Base-by-base conservation (phyloP, 2,888 invertebrate genomes). In the Noctua fimbriata region DNA sequence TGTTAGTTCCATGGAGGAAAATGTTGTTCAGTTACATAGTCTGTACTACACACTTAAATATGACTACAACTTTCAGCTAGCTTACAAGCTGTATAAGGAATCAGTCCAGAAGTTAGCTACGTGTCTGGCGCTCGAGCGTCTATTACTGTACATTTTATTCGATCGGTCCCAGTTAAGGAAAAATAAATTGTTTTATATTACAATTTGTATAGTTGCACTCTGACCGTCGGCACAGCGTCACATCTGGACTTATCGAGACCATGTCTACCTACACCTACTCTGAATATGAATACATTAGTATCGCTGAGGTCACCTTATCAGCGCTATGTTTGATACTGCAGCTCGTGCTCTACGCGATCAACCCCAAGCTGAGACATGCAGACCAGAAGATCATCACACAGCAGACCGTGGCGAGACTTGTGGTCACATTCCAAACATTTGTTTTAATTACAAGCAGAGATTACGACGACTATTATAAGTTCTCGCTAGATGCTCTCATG, bases 271-370 rank as follows among this genome's bases (percentile, higher is more conserved):
- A 32, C 36, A 16, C 7, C 41, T 66, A 41, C 66, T 24, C 66
- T 66, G 16, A 7, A 7, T 14, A 24, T 14, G 14, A 24, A 16
- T n/a, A n/a, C 7, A n/a, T 66, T 66, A 14, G 41, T 6, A 66
- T 66, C 14, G n/a, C 66, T 16, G 14, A n/a, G 24, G 16, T 66
- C 41, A n/a, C 9, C 6, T n/a, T 44, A 14, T 66, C n/a, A 41
- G 66, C 66, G 41, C n/a, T 66, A 66, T 66, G 66, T 16, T 24
- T 66, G 66, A 41, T 66, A 66, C 7, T 66, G 66, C 66, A 66
- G n/a, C 41, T 66, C 66, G 66, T 41, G n/a, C 41, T 66, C 7
- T 66, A 7, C 41, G n/a, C 4, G 41, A 18, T 41, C 7, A 7
- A 66, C 7, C 16, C 66, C 41, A 66, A 66, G 66, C 66, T 66